A percentile compares a stretch with the other conserved stretches of the same genome.
Evolutionary conservation across 2,888 invertebrate genomes (phyloP).

Genomic region (Pseudococcus viburni): DNA sequence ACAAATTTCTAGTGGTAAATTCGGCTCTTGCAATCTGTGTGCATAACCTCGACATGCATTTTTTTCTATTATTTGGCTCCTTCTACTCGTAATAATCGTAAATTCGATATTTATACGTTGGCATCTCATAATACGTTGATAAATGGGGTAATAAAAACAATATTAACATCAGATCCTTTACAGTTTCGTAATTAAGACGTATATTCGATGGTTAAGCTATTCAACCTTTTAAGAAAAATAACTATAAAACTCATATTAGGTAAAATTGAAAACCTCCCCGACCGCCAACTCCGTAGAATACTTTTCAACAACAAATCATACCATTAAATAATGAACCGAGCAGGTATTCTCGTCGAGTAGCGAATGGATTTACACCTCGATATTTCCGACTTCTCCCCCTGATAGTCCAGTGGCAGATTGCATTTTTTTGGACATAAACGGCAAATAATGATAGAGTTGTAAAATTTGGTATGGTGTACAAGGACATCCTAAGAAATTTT

Average conservation of each 20-base stretch:
- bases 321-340: not conserved
- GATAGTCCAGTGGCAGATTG: no score
- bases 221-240: not conserved
- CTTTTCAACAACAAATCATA: not conserved
- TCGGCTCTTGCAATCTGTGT: not conserved
- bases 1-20: not conserved
- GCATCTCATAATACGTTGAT: conserved; percentile 31
- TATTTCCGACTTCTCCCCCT: not conserved
- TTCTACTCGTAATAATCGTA: conserved; percentile 10
- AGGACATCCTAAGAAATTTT: no score
- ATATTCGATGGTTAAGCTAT: conserved; percentile 3
- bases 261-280: not conserved
- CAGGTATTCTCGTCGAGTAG: not conserved
- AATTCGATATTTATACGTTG: conserved; percentile 42
- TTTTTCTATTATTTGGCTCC: not conserved
- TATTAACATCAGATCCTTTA: not conserved
- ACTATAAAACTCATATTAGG: not conserved
- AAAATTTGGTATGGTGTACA: no score
- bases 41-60: not conserved
- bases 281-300: not conserved
- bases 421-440: no score
- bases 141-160: conserved; percentile 51
- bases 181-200: conserved; percentile 44
- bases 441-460: no score
- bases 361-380: not conserved